Base-by-base conservation (phyloP, 2,113 vertebrate species). In the Bos indicus region DNA sequence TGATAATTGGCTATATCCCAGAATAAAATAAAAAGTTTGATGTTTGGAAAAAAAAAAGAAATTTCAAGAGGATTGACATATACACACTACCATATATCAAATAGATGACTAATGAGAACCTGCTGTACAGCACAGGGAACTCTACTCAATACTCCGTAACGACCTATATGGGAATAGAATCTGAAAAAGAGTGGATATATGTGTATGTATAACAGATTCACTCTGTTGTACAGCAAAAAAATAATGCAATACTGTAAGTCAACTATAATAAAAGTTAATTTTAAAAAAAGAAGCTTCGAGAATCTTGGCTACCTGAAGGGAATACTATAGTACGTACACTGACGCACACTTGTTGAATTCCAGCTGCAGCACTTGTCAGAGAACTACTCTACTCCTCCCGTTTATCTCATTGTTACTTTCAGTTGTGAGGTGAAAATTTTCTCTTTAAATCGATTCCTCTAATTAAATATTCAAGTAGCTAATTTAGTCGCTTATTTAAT, bases 341-440 rank as follows among this genome's bases (percentile, higher is more conserved):
- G 23, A 71, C 62, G 88, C 30, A 4, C 48, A 28, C 81, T 95
- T 94, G 56, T 36, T 90, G 43, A 88, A 40, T 36, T 81, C 88
- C 64, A 90, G 17, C 86, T 95, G 64, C 21, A 81, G 52, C 11
- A 28, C 57, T 94, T 74, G 26, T 94, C 51, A 51, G 71, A 97
- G 80, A 90, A 87, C 25, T 78, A n/a, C 25, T 91, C 12, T 30
- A 33, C n/a, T 57, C 43, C 33, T 7, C 40, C 84, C 52, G 23
- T 46, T 62, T 46, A 87, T 90, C 48, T 62, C 60, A 92, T 93
- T 96, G 92, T 90, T 94, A 67, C 51, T 96, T 97, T 94, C 97
- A 94, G 80, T 85, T 62, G 60, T 90, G 83, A 95, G 57, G 90
- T 92, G 80, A 97, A 36, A 78, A 52, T 36, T 10, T 74, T 93